Evolutionary conservation across 2,113 vertebrate species (phyloP).

Genomic region (Catharus minimus): DNA sequence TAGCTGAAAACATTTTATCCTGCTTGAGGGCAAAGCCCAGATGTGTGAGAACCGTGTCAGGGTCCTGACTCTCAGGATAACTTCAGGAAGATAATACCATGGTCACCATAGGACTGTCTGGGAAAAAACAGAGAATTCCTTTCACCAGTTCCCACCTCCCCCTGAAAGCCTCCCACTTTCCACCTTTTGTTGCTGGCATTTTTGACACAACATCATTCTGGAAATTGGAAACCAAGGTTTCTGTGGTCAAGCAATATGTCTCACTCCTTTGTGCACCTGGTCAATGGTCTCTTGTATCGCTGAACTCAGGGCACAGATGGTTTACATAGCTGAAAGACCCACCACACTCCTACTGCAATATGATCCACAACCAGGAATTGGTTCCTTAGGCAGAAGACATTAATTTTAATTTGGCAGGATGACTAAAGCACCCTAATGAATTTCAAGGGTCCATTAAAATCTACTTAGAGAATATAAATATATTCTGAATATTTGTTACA

Average conservation of each 20-base stretch:
- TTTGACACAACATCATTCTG: background rate
- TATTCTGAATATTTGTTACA: background rate
- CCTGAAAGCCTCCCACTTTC: background rate
- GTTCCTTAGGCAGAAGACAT: constrained; percentile 26
- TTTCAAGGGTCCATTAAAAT: constrained; percentile 27
- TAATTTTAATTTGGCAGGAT: constrained; percentile 30
- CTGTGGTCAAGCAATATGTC: background rate
- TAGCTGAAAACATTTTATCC: background rate
- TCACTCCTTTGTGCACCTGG: constrained; percentile 35
- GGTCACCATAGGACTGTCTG: background rate
- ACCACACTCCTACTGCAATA: constrained; percentile 16
- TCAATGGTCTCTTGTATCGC: background rate
- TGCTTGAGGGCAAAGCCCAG: background rate
- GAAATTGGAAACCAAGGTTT: constrained; percentile 32
- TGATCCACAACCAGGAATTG: constrained; percentile 15
- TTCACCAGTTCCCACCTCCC: background rate
- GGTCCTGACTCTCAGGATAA: background rate
- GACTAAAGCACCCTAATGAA: constrained; percentile 2
- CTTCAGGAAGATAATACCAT: background rate
- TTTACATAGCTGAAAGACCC: constrained; percentile 39
- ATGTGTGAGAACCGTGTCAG: background rate
- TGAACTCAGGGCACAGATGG: constrained; percentile 28
- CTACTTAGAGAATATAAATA: background rate
- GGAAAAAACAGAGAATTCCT: constrained; percentile 18
- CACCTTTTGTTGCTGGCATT: background rate